Evolutionary conservation across 92 coral and sea anemone genomes (phyloP), one percentile per base, ranked within the genome.

Genomic region (Phymanthus crucifer): DNA sequence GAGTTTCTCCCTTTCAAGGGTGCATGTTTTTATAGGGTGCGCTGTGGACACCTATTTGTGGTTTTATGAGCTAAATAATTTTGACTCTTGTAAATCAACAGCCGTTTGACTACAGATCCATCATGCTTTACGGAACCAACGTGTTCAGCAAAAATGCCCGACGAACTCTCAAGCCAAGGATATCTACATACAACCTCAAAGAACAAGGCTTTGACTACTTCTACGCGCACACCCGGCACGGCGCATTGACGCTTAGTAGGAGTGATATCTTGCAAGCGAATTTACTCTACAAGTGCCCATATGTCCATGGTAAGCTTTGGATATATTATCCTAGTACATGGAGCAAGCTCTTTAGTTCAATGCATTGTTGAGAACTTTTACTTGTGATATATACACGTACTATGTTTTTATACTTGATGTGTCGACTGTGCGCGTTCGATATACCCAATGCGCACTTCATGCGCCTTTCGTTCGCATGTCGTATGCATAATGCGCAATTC

Each of bases 41-140:
- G n/a, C n/a, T n/a, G n/a, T n/a, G n/a, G n/a, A n/a, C n/a, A n/a
- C n/a, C n/a, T n/a, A n/a, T n/a, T n/a, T n/a, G n/a, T n/a, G n/a
- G n/a, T n/a, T n/a, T n/a, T n/a, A n/a, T n/a, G n/a, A n/a, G n/a
- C n/a, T n/a, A n/a, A n/a, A n/a, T n/a, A n/a, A n/a, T 43, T 43
- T 43, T 43, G 5, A 38, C 45, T 38, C 10, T 38, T 43, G 18
- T 11, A 14, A 43, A 3, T 17, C 1, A 43, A 43, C 66, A 92
- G 97, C 91, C 87, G 31, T 92, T 88, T 57, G 97, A 92, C 56
- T 92, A 79, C 75, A 83, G 83, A 36, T 89, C 93, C 46, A 92
- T 92, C 26, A 92, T 92, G 97, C 91, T 88, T 2, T 92, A 92
- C 70, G 97, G 97, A 43, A 67, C 76, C 38, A 74, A 31, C 31